Evolutionary conservation across 1,140 invertebrate species (phyloP), one percentile per base, ranked within the genome.

Genomic region (Ips nitidus): DNA sequence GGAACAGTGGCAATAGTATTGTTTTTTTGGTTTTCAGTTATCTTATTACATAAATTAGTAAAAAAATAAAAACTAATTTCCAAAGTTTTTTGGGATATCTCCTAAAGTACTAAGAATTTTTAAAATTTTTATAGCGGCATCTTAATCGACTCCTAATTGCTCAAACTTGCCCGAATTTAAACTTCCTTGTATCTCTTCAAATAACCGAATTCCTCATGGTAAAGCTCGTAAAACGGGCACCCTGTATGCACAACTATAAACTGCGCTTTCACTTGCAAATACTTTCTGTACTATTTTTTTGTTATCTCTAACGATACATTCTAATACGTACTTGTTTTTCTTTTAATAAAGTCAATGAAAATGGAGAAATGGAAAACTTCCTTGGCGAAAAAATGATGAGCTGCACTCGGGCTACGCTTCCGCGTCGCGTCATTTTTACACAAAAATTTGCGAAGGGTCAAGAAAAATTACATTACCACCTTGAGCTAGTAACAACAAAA

Each of bases 281-380:
- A 1, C 1, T 22, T 62, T 8, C 6, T 5, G 1, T 2, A 62
- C 22, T 47, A 45, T 4, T 36, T 5, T 2, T 50, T 36, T 50
- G 37, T 47, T 4, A 37, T 7, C 7, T 50, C 22, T n/a, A 7
- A 50, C 45, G 4, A 62, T 39, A 39, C 8, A 40, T n/a, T 43
- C 39, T 5, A 62, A 62, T 70, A 70, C 68, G 41, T 70, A 70
- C 68, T 42, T 57, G 41, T 22, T 22, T 22, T 43, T 70, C 43
- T 36, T 42, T 55, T n/a, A 70, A 45, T 1, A 53, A 8, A 1
- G 66, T 40, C 37, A 52, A 37, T 40, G n/a, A 45, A 64, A 70
- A 70, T 3, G 68, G 68, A 4, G 68, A 70, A 53, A 70, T 70
- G 5, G 60, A 63, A 45, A 70, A 70, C 41, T 70, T 70, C 41